Evolutionary conservation across 2,888 invertebrate genomes (phyloP).

Genomic region (Drosophila subsilvestris): DNA sequence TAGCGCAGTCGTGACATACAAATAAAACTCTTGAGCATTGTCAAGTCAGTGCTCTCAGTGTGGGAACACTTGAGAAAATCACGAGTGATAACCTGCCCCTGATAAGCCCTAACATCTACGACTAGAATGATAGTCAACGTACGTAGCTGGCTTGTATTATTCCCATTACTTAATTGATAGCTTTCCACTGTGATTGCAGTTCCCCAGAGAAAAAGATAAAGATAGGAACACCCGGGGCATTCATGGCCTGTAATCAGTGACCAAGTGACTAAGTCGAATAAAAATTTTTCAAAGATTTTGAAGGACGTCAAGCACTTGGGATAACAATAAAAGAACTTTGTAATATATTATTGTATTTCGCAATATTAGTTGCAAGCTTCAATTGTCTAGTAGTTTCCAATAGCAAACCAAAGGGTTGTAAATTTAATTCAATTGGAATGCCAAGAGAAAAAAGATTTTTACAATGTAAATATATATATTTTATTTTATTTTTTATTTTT

Average conservation of each 20-base stretch:
- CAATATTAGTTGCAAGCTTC: background rate
- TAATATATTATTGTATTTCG: background rate
- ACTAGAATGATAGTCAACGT: background rate
- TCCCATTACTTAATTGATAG: slow-evolving; percentile 30
- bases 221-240: background rate
- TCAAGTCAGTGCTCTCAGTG: slow-evolving; percentile 30
- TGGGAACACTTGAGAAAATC: slow-evolving; percentile 36
- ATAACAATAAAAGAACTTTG: background rate
- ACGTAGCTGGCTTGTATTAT: slow-evolving; percentile 6
- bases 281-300: background rate
- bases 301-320: background rate
- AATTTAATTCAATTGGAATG: too few relatives aligned
- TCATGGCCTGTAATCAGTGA: background rate
- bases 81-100: slow-evolving; percentile 25
- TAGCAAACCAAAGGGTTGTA: background rate
- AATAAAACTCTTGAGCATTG: slow-evolving; percentile 51
- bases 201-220: slow-evolving; percentile 11
- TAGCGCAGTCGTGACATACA: slow-evolving; percentile 10
- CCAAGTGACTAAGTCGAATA: background rate
- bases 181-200: slow-evolving; percentile 26
- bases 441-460: background rate
- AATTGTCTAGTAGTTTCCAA: background rate
- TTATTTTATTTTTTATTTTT: background rate
- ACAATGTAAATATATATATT: background rate
- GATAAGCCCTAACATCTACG: slow-evolving; percentile 38